Percentiles rank a stretch among this genome's conserved stretches.
Conservation (phyloP, 2,113 vertebrate species). For the Psittacus erithacus region DNA sequence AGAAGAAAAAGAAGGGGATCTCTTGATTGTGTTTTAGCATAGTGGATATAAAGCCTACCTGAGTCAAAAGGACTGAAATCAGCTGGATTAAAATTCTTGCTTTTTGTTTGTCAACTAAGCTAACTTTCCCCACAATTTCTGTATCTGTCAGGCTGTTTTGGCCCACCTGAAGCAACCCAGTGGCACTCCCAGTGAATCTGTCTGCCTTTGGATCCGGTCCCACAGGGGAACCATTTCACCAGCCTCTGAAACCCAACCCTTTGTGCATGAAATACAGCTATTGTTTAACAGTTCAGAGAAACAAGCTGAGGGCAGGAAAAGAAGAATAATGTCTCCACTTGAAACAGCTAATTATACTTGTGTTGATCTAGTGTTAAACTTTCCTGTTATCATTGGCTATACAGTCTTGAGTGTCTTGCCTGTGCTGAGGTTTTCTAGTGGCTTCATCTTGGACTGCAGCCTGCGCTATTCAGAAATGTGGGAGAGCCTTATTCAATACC, state of each 20-base stretch:
- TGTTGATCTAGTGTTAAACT: conserved; percentile 53
- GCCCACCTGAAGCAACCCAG: not conserved
- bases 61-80: not conserved
- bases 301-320: conserved; percentile 48
- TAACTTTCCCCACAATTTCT: not conserved
- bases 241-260: conserved; percentile 6
- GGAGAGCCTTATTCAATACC: not conserved
- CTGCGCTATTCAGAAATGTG: not conserved
- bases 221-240: not conserved
- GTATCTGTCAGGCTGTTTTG: not conserved
- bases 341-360: conserved; percentile 47
- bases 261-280: conserved; percentile 40
- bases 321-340: conserved; percentile 56
- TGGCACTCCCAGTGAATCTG: not conserved
- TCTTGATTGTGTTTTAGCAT: not conserved
- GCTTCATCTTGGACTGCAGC: not conserved
- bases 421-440: not conserved
- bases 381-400: conserved; percentile 53
- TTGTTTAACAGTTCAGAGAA: conserved; percentile 50
- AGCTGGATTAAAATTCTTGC: not conserved
- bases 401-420: not conserved
- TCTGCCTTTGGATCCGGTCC: not conserved
- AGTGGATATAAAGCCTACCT: not conserved
- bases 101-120: not conserved
- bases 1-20: not conserved